These are phyloP conservation scores for Cephalotes varians DNA, from an alignment of 2,888 invertebrate species.

Conservation along the genomic window DNA sequence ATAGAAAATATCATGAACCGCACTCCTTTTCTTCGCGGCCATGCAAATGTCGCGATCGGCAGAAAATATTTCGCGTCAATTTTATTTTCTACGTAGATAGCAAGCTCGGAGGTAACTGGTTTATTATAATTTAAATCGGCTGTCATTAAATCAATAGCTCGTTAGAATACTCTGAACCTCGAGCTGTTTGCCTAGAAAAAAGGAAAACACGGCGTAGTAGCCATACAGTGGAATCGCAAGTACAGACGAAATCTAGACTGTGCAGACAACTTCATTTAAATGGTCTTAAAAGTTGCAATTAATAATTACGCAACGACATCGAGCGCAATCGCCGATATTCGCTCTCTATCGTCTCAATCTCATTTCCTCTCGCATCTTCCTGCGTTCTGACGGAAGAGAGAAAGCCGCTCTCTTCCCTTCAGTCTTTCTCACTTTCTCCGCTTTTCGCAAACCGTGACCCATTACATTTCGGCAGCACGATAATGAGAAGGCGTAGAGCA, in stretches of 20 bases:
- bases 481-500: conserved; percentile 68
- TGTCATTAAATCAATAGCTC: conserved; percentile 53
- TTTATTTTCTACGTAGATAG: conserved; percentile 45
- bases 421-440: conserved; percentile 13
- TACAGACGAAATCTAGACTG: neutral
- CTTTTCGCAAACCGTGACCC: conserved; percentile 61
- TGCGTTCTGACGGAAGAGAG: neutral
- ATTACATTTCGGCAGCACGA: conserved; percentile 68
- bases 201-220: too few relatives aligned
- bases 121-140: conserved; percentile 51
- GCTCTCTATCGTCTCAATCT: neutral
- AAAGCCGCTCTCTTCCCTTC: neutral
- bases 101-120: conserved; percentile 42
- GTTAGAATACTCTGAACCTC: conserved; percentile 49
- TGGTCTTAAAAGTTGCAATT: conserved; percentile 20
- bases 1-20: neutral
- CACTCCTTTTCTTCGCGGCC: conserved; percentile 10
- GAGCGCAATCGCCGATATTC: neutral
- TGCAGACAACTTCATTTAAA: neutral
- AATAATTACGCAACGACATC: conserved; percentile 18
- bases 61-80: conserved; percentile 19
- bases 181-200: conserved; percentile 11
- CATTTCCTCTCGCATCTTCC: conserved; percentile 9
- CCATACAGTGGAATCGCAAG: conserved; percentile 3
- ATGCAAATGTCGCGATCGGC: neutral